Conservation (phyloP, 2,797 vertebrate species). For the Leptatherina wallacei region DNA sequence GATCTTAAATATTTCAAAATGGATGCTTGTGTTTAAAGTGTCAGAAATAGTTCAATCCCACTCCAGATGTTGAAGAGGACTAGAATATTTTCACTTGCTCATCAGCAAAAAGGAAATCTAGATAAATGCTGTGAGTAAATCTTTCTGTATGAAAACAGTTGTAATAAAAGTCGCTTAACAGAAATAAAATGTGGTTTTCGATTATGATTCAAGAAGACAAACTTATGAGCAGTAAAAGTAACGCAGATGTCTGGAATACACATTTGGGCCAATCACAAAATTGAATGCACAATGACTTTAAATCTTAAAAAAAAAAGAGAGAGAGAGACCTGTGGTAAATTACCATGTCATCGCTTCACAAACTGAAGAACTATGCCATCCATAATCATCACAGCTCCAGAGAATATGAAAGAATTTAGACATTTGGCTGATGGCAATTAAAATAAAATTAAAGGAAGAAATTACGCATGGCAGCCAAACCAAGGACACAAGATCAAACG, state of each 20-base stretch:
- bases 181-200: not conserved
- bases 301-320: not conserved
- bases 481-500: constrained; percentile 81
- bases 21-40: too few species aligned
- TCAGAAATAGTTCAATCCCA: too few species aligned
- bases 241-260: not conserved
- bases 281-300: not conserved
- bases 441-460: constrained; percentile 34
- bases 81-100: too few species aligned
- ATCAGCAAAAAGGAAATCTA: too few species aligned
- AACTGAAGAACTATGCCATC: constrained; percentile 33
- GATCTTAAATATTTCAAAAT: too few species aligned
- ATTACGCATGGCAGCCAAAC: constrained; percentile 54
- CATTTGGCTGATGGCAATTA: constrained; percentile 48
- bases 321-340: not conserved
- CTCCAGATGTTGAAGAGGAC: too few species aligned
- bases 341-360: constrained; percentile 40
- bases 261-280: not conserved
- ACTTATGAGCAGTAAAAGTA: not conserved
- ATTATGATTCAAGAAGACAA: not conserved
- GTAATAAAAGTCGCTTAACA: too few species aligned
- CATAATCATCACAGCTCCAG: constrained; percentile 11
- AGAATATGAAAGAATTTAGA: constrained; percentile 42
- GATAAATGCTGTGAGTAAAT: too few species aligned
- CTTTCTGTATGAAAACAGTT: too few species aligned